Evolutionary conservation across 2,113 vertebrate genomes (phyloP).

Genomic region (Xerus inauris): DNA sequence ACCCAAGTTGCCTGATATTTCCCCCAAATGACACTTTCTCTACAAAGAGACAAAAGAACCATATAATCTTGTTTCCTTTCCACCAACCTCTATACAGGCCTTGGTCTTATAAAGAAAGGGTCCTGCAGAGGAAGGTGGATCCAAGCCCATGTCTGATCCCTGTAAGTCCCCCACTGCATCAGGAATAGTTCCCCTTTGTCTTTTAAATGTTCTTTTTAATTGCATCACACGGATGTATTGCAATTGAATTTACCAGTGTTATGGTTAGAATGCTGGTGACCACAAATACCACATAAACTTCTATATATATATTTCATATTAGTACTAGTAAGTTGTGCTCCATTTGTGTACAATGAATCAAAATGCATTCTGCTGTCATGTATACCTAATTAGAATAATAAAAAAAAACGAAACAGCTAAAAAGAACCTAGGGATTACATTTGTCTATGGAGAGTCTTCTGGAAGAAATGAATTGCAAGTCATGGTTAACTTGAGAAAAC

Average conservation of each 20-base stretch:
- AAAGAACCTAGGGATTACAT: conserved; percentile 37
- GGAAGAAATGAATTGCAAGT: conserved; percentile 14
- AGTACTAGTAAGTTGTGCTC: conserved; percentile 19
- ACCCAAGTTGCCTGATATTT: neutral
- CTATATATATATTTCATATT: neutral
- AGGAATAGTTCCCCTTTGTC: neutral
- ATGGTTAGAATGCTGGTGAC: neutral
- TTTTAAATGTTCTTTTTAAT: neutral
- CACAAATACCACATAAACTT: neutral
- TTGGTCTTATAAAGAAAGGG: neutral
- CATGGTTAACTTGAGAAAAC: conserved; percentile 36
- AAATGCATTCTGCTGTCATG: no score
- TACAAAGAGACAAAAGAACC: neutral
- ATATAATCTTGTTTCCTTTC: neutral
- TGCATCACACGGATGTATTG: neutral
- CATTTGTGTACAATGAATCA: no score
- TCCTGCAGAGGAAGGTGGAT: neutral
- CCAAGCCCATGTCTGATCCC: neutral
- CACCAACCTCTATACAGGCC: neutral
- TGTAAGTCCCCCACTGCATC: accelerated
- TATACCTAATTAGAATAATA: no score
- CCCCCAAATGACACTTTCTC: neutral
- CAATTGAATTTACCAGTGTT: neutral
- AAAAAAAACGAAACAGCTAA: conserved; percentile 60
- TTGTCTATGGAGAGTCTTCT: neutral